Base-by-base conservation (phyloP, 2,888 invertebrate genomes). In the Drosophila anomalata region DNA sequence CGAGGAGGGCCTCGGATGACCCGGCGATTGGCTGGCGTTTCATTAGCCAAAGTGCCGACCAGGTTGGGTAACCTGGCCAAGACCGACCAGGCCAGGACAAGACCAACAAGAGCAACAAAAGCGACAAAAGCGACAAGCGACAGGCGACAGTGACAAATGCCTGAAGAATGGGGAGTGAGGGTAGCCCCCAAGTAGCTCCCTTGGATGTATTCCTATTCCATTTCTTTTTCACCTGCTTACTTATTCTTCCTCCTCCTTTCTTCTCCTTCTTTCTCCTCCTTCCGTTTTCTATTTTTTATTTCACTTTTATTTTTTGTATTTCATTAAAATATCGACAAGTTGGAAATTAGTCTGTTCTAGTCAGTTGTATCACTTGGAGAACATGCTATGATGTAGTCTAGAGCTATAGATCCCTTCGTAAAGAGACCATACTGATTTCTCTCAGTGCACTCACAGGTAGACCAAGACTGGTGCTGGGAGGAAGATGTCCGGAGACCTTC, bases 311-410 rank as follows among this genome's bases (percentile, higher is more conserved):
- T 56, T 14, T 12, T 46, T 50, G 7, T n/a, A 39, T 77, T 81
- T 78, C 73, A 80, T 84, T 84, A 76, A 72, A 84, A 75, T 78
- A 81, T 78, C 70, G 85, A 75, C 73, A 77, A 77, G 67, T 78
- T 87, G 62, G 72, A 78, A 82, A 87, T 87, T 87, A 81, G 85
- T 82, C 80, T 78, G 87, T 84, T 84, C 79, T 59, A 55, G 46
- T 52, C 51, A 47, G 14, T 20, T 24, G 12, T 6, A n/a, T 26
- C 50, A 65, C 44, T 39, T 22, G 6, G 4, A 47, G 55, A 59
- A 22, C 3, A 22, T 22, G 22, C 1, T 22, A 22, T 2, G 22
- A 3, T 22, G 22, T 22, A 4, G 22, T 22, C 2, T 22, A 22
- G 3, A 22, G 2, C 3, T 22, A 22, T 22, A 3, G 5, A 24